These are phyloP conservation scores for Harpagoxenus sublaevis DNA, from an alignment of 2,888 invertebrate genomes.

Conservation along the genomic window DNA sequence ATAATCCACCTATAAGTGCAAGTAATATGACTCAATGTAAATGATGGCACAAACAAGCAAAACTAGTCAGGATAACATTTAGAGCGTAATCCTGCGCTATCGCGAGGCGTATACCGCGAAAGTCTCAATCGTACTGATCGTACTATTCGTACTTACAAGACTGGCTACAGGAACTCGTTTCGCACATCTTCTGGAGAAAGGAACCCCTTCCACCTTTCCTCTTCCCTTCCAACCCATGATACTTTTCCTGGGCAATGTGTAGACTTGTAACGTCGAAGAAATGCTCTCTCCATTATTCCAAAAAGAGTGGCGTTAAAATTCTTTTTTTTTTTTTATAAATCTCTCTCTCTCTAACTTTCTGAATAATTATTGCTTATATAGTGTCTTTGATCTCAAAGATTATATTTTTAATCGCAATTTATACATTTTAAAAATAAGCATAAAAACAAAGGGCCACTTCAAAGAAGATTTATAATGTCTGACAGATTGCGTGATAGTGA, in stretches of 20 bases:
- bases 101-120: not conserved
- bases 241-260: too few species aligned
- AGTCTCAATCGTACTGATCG: not conserved
- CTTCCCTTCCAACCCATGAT: slow-evolving; percentile 43
- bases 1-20: not conserved
- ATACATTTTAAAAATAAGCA: too few species aligned
- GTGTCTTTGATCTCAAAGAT: not conserved
- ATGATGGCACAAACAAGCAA: not conserved
- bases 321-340: not conserved
- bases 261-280: not conserved
- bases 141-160: not conserved
- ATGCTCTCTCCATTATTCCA: not conserved
- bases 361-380: not conserved
- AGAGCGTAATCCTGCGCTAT: not conserved
- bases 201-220: slow-evolving; percentile 64
- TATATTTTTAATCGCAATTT: not conserved
- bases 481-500: too few species aligned
- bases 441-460: too few species aligned
- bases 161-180: slow-evolving; percentile 48
- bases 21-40: not conserved
- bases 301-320: not conserved
- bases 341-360: not conserved
- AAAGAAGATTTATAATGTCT: too few species aligned
- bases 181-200: slow-evolving; percentile 67
- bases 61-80: not conserved